phyloP scores from a whole-genome alignment of 2,888 invertebrate genomes.

The Hymenopus coronatus region DNA sequence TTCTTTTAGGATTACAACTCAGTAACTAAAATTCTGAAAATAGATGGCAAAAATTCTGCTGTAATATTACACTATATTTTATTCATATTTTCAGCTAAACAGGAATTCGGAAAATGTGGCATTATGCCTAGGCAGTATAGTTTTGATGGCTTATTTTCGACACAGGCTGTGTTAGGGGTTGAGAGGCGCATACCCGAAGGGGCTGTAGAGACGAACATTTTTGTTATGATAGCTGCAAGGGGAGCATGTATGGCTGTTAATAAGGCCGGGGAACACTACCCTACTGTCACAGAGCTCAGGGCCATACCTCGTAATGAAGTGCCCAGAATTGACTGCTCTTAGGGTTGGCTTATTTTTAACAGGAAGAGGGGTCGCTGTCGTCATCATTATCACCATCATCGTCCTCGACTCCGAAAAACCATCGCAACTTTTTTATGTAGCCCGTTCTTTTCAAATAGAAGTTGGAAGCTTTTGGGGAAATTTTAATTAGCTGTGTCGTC shows the following conservation, averaged over 20 bases:
- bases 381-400: neutral
- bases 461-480: slow-evolving; percentile 1
- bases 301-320: neutral
- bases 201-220: neutral
- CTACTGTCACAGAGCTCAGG: neutral
- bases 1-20: too few species aligned
- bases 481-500: slow-evolving; percentile 23
- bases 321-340: neutral
- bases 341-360: neutral
- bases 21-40: too few species aligned
- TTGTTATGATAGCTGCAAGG: neutral
- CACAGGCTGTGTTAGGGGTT: neutral
- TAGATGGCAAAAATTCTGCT: too few species aligned
- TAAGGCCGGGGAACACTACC: neutral
- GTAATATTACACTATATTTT: too few species aligned
- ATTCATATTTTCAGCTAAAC: too few species aligned
- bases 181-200: neutral
- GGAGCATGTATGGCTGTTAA: neutral
- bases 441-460: neutral
- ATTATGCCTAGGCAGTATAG: neutral
- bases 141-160: neutral
- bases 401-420: neutral
- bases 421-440: neutral
- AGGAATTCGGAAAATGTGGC: too few species aligned
- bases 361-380: neutral